Base-by-base conservation (phyloP, 1,140 invertebrate species). In the Scaptomyza hsui region DNA sequence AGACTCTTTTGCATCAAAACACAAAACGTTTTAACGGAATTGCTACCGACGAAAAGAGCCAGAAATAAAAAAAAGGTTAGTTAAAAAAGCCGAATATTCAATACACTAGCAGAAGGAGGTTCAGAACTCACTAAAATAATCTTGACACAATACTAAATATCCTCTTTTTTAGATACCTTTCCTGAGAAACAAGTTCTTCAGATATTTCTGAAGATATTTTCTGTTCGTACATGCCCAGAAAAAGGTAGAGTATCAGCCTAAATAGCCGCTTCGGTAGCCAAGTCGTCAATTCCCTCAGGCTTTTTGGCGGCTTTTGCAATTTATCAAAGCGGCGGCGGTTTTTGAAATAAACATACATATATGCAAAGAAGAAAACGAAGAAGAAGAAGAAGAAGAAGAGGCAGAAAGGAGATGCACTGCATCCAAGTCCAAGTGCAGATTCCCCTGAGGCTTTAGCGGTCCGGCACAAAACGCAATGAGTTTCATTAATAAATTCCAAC, bases 11-110 rank as follows among this genome's bases (percentile, higher is more conserved):
- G 75, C 71, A 80, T 83, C 75, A 85, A 65, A 52, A 15, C 29
- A 44, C 39, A 64, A 57, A 42, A 56, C 42, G 44, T 89, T 88
- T 88, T 88, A 88, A 69, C 83, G 82, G 83, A 88, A 88, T 88
- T 88, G 82, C 82, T 89, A 88, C 82, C 61, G 82, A 61, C 56
- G 60, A 64, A 68, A 16, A 48, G 29, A 29, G 64, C 44, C 52
- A 39, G 37, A 21, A 26, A 6, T 16, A 41, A 16, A 44, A 24
- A 24, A 61, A 62, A 52, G 0, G 26, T 29, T 29, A 9, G 4
- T 21, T 16, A 39, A 42, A n/a, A 16, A 29, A 37, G 32, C 12
- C 12, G 32, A 37, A 37, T 37, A 13, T 37, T n/a, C 3, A 13
- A 37, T 37, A 37, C 32, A 4, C 32, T 37, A 4, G 3, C 32